Percentiles rank a stretch among this genome's conserved stretches.
phyloP scores from a whole-genome alignment of 2,113 vertebrate species.

The Misgurnus mizolepis region DNA sequence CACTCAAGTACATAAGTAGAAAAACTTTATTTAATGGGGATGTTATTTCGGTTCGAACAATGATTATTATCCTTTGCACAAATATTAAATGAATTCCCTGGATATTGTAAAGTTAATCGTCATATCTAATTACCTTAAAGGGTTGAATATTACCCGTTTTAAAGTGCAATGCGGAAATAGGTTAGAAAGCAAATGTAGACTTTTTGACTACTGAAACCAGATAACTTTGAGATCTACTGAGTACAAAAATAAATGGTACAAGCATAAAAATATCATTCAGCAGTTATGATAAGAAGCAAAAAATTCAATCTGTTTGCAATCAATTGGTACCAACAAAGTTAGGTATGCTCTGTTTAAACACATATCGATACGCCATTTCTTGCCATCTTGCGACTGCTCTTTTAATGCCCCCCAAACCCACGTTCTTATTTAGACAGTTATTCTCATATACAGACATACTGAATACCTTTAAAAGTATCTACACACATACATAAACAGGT shows the following conservation, averaged over 20 bases:
- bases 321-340: not conserved
- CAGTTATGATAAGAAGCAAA: slow-evolving; percentile 8
- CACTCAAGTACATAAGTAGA: slow-evolving; percentile 10
- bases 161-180: slow-evolving; percentile 49
- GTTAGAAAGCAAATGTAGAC: not conserved
- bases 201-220: slow-evolving; percentile 16
- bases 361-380: not conserved
- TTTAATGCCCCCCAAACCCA: not conserved
- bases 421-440: slow-evolving; percentile 33
- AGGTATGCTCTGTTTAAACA: not conserved
- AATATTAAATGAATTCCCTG: slow-evolving; percentile 32
- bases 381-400: not conserved
- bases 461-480: slow-evolving; percentile 37
- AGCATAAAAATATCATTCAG: slow-evolving; percentile 55
- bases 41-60: slow-evolving; percentile 25
- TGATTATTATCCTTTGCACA: slow-evolving; percentile 21
- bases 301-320: slow-evolving; percentile 2
- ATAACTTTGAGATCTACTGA: slow-evolving; percentile 39
- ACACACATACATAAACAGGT: slow-evolving; percentile 28
- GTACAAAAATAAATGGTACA: slow-evolving; percentile 61
- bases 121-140: not conserved
- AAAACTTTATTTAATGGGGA: slow-evolving; percentile 50
- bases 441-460: slow-evolving; percentile 47
- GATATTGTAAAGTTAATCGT: slow-evolving; percentile 9
- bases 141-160: slow-evolving; percentile 32